Conservation (phyloP, 2,797 vertebrate species). For the Alcedo atthis region DNA sequence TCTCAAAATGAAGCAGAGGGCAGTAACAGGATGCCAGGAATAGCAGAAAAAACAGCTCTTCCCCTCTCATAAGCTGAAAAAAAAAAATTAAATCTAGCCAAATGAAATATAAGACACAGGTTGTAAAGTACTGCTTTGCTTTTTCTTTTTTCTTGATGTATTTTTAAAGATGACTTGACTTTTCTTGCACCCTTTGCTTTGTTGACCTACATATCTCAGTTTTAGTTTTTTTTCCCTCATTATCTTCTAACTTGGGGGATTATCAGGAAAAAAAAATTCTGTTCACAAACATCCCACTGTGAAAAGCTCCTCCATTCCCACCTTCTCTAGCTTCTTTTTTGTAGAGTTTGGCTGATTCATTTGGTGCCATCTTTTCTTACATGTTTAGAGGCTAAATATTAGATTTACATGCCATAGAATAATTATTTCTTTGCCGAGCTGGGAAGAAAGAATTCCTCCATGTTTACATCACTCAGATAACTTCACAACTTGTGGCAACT, state of each 20-base stretch:
- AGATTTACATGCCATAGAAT: not conserved
- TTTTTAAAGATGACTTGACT: not conserved
- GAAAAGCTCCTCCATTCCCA: not conserved
- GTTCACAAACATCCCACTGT: not conserved
- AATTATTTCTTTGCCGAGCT: not conserved
- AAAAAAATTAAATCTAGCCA: not conserved
- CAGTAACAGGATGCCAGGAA: conserved; percentile 29
- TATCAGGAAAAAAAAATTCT: not conserved
- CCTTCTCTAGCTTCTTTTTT: not conserved
- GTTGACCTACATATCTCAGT: not conserved
- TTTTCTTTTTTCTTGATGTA: not conserved
- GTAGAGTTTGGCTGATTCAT: not conserved
- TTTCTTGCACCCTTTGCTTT: not conserved
- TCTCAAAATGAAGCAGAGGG: conserved; percentile 23
- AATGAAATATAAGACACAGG: not conserved
- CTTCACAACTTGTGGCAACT: not conserved
- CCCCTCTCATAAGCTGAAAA: not conserved
- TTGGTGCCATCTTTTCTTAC: not conserved
- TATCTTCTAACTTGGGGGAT: not conserved
- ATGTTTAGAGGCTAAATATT: not conserved
- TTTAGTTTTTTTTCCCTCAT: not conserved
- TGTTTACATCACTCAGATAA: not conserved
- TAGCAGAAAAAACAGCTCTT: conserved; percentile 38
- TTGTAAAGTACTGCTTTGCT: not conserved
- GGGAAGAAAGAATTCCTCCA: not conserved